phyloP scores from a whole-genome alignment of 2,888 invertebrate species.

The Melieria crassipennis region DNA sequence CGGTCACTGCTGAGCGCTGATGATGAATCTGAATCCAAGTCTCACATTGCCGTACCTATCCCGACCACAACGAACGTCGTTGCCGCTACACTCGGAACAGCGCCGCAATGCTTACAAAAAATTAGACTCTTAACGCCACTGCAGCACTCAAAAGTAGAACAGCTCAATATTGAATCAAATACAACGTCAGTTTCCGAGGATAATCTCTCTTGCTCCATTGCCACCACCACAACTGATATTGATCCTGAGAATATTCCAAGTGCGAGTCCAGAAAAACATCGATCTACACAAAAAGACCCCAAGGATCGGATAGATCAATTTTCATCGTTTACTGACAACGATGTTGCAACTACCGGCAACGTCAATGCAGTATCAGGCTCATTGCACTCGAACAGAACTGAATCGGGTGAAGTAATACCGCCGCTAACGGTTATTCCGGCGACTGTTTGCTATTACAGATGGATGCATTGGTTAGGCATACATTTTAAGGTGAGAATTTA shows the following conservation, averaged over 20 bases:
- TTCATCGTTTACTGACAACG: neutral
- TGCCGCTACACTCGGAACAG: conserved; percentile 5
- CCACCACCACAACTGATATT: conserved; percentile 60
- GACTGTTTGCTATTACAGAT: conserved; percentile 42
- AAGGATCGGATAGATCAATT: too few relatives aligned
- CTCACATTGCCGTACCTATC: too few relatives aligned
- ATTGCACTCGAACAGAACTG: too few relatives aligned
- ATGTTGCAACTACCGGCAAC: conserved; percentile 43
- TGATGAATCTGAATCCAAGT: too few relatives aligned
- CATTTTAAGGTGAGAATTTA: conserved; percentile 52
- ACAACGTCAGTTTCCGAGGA: conserved; percentile 44
- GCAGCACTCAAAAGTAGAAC: conserved; percentile 19
- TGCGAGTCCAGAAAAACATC: conserved; percentile 33
- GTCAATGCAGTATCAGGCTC: conserved; percentile 18
- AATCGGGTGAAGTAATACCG: conserved; percentile 31
- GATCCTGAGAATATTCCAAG: conserved; percentile 47
- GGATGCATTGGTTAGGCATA: conserved; percentile 53
- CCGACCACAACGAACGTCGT: neutral
- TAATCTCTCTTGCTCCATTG: conserved; percentile 57
- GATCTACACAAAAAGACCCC: too few relatives aligned
- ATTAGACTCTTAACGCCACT: neutral
- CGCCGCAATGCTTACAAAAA: neutral
- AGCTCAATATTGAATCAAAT: conserved; percentile 17
- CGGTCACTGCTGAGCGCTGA: too few relatives aligned
- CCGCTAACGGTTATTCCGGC: conserved; percentile 41